Evolutionary conservation across 2,888 invertebrate genomes (phyloP), one percentile per base, ranked within the genome.

Genomic region (Melolontha melolontha): DNA sequence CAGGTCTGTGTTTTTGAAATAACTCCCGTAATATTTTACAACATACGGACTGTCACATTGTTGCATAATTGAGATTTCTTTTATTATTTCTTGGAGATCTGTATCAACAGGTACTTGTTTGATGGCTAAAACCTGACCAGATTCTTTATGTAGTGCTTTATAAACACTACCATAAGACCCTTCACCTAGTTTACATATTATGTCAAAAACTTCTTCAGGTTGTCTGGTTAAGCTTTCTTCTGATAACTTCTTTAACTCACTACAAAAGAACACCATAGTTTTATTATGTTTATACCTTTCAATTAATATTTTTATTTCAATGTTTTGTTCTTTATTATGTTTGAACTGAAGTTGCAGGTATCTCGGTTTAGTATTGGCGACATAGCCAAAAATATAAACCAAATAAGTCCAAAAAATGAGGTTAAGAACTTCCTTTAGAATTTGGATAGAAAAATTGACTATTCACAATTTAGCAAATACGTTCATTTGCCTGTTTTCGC

Each of bases 31-130:
- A 85, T 99, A 99, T 85, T 99, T 98, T 79, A 99, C 99, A 75
- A 99, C 98, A 85, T 95, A 98, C 47, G 96, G 96, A 79, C 96
- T 96, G 88, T 99, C 98, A 86, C 99, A 99, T 86, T 99, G 98
- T 87, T 99, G 99, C 99, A 99, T 99, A 80, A 99, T 99, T 76
- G 97, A 98, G 82, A 99, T 99, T 88, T 99, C 99, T 86, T 98
- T 98, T 81, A 98, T 98, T 80, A 98, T 98, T 88, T 98, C 98
- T 85, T 98, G 97, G 76, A 98, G 89, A 86, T 99, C 98, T 2
- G 98, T 98, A 85, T 99, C 98, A 55, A 99, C 98, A 51, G 98
- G 98, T 77, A 98, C 97, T 87, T 98, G 95, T 85, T 99, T 99
- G 81, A 99, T 98, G 73, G 99, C 99, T 81, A 98, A 88, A 54